These are phyloP conservation scores for Drosophila merina DNA, from an alignment of 2,888 invertebrate genomes.

Conservation along the genomic window DNA sequence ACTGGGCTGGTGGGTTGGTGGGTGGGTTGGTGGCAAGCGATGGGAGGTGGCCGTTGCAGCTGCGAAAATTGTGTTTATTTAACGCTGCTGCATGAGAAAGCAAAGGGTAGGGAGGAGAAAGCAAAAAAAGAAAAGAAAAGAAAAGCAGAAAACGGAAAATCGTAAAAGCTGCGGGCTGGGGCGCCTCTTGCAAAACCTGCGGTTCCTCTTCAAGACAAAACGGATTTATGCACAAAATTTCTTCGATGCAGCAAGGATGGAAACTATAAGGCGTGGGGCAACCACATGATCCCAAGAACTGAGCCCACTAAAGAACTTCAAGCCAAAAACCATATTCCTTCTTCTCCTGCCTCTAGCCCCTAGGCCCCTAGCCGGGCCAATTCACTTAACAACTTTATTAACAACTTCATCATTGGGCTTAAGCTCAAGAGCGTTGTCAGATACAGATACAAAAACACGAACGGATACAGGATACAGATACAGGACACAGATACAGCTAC, in stretches of 20 bases:
- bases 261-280: conserved; percentile 2
- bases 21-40: not conserved
- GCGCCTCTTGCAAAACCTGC: conserved; percentile 25
- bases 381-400: conserved; percentile 78
- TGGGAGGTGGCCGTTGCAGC: conserved; percentile 17
- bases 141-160: not conserved
- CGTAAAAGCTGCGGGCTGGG: conserved; percentile 25
- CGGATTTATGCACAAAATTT: conserved; percentile 50
- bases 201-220: conserved; percentile 35
- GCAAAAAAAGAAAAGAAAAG: not conserved
- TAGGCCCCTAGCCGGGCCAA: conserved; percentile 54
- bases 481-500: not conserved
- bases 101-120: conserved; percentile 5
- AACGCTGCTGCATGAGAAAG: conserved; percentile 42
- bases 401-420: conserved; percentile 50
- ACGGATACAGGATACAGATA: conserved; percentile 18
- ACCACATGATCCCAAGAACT: conserved; percentile 37
- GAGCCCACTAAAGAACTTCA: conserved; percentile 44
- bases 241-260: not conserved
- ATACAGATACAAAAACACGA: conserved; percentile 12
- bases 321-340: not conserved
- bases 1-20: not conserved
- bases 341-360: conserved; percentile 7
- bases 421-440: conserved; percentile 8
- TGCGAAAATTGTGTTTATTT: conserved; percentile 70